phyloP scores from a whole-genome alignment of 1,140 invertebrate genomes.

The Alviniconcha marisindica region DNA sequence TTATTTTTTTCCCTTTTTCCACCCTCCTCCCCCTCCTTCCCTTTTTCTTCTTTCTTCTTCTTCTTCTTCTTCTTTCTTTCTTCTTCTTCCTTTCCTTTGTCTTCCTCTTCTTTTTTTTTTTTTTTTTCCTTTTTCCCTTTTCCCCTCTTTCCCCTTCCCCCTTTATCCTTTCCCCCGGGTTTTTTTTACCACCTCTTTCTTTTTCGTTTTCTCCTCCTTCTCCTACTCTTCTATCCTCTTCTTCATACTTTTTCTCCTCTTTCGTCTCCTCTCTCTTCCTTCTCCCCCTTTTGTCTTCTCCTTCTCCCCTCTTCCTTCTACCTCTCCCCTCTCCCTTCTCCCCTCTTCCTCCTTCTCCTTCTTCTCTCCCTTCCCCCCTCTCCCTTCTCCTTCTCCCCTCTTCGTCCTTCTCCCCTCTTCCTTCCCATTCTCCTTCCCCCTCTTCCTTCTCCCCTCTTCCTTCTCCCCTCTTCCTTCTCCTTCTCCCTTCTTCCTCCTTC shows the following conservation, averaged over 20 bases:
- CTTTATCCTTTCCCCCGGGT: not conserved
- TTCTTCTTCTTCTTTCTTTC: not conserved
- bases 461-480: not conserved
- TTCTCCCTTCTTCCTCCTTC: not conserved
- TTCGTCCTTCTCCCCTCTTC: not conserved
- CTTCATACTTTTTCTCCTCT: not conserved
- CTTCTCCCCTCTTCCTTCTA: not conserved
- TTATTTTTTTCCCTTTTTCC: not conserved
- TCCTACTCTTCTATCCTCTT: not conserved
- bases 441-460: not conserved
- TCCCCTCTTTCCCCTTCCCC: not conserved
- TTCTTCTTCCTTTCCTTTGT: not conserved
- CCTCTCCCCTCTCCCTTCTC: not conserved
- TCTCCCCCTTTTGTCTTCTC: not conserved
- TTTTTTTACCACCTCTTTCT: not conserved
- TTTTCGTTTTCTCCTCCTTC: no score
- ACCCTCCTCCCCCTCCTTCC: not conserved
- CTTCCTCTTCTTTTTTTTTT: not conserved
- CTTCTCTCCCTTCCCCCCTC: not conserved
- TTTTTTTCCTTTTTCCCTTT: not conserved
- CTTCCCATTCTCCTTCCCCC: not conserved
- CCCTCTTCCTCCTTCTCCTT: no score
- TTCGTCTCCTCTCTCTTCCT: not conserved
- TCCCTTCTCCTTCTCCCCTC: not conserved
- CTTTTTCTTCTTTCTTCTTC: not conserved